Conservation (phyloP, 2,888 invertebrate species). For the Lepas anatifera region DNA sequence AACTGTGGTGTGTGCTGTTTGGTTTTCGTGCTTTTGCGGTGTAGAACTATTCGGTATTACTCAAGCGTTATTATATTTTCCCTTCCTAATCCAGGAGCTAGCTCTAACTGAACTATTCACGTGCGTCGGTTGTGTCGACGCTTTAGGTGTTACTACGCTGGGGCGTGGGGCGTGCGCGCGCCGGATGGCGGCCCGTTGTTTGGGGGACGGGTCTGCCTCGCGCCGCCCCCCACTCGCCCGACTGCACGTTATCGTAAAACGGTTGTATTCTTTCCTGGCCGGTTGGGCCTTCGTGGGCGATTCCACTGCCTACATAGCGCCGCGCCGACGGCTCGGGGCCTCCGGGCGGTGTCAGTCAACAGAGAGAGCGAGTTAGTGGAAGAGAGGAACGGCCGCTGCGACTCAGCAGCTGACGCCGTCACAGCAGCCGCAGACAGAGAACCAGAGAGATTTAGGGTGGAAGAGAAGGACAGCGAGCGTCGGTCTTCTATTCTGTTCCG, state of each 20-base stretch:
- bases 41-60: conserved; percentile 8
- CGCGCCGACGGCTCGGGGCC: too few relatives aligned
- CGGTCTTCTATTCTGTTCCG: neutral
- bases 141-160: neutral
- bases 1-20: conserved; percentile 9
- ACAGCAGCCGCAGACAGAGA: too few relatives aligned
- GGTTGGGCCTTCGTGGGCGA: too few relatives aligned
- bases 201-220: neutral
- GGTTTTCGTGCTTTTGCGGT: conserved; percentile 8
- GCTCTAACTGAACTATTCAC: conserved; percentile 7
- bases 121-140: neutral
- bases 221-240: neutral
- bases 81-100: conserved; percentile 8
- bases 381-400: neutral
- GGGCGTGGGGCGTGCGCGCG: neutral
- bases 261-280: conserved; percentile 9
- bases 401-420: too few relatives aligned
- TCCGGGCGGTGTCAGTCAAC: neutral
- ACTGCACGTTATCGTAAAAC: neutral
- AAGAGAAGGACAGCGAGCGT: too few relatives aligned
- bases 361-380: neutral
- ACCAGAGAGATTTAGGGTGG: too few relatives aligned
- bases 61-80: conserved; percentile 9
- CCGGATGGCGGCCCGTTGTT: too few relatives aligned
- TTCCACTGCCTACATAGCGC: too few relatives aligned